These are phyloP conservation scores for Anoplopoma fimbria DNA, from an alignment of 2,113 vertebrate species.

Conservation along the genomic window DNA sequence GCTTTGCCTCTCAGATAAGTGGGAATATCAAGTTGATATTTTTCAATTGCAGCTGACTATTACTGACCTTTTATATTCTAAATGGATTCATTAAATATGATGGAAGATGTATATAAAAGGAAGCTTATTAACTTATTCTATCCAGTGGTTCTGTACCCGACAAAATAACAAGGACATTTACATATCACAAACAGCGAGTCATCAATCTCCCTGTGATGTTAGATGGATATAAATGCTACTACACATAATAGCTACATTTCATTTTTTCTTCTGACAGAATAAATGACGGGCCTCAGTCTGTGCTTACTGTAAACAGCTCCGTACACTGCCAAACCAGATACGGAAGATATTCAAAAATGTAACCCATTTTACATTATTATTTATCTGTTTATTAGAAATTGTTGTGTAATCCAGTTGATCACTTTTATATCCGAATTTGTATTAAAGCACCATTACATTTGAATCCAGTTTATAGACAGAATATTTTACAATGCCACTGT, in stretches of 20 bases:
- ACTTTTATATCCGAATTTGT: slow-evolving; percentile 1
- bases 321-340: neutral
- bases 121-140: slow-evolving; percentile 83
- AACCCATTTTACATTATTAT: slow-evolving; percentile 9
- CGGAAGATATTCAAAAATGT: neutral
- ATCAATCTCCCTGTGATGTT: slow-evolving; percentile 26
- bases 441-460: neutral
- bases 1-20: slow-evolving; percentile 47
- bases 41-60: slow-evolving; percentile 67
- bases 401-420: neutral
- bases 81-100: slow-evolving; percentile 77
- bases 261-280: too few relatives aligned
- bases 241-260: too few relatives aligned
- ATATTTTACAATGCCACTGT: neutral
- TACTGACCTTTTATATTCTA: slow-evolving; percentile 82
- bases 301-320: slow-evolving; percentile 2
- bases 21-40: slow-evolving; percentile 58
- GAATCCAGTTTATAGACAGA: neutral
- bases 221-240: slow-evolving; percentile 32
- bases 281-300: neutral
- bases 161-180: slow-evolving; percentile 47
- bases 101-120: slow-evolving; percentile 78
- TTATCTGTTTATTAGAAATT: neutral
- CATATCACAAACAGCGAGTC: slow-evolving; percentile 49
- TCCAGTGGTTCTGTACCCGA: slow-evolving; percentile 66